These are phyloP conservation scores for Leptocoma aspasia DNA, from an alignment of 2,113 vertebrate genomes.

Conservation along the genomic window DNA sequence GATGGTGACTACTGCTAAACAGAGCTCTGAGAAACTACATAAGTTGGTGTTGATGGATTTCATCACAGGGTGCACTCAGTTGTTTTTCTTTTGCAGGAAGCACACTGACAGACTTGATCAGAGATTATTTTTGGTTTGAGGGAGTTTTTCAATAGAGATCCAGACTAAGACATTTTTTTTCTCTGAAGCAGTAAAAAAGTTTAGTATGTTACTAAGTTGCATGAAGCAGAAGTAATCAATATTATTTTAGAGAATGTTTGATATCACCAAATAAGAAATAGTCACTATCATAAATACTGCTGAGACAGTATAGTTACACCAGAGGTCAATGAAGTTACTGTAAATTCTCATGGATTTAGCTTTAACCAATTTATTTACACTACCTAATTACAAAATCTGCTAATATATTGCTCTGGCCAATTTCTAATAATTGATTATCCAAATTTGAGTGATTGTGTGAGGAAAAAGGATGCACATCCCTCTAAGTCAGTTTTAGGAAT, in stretches of 20 bases:
- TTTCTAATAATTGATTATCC: not conserved
- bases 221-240: not conserved
- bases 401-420: not conserved
- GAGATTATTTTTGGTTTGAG: not conserved
- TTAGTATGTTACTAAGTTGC: not conserved
- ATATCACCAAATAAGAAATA: not conserved
- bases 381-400: not conserved
- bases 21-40: not conserved
- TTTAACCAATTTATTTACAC: not conserved
- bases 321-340: not conserved
- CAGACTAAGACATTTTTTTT: not conserved
- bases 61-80: not conserved
- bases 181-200: not conserved
- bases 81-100: not conserved
- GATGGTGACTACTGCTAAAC: not conserved
- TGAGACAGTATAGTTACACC: not conserved
- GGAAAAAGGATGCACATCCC: not conserved
- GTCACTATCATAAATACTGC: not conserved
- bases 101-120: not conserved
- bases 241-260: not conserved
- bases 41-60: not conserved
- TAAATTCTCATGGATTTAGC: not conserved
- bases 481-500: not conserved
- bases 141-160: not conserved
- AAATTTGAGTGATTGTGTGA: not conserved